phyloP scores from a whole-genome alignment of 2,797 vertebrate genomes.

The Gadopsis bispinosus region DNA sequence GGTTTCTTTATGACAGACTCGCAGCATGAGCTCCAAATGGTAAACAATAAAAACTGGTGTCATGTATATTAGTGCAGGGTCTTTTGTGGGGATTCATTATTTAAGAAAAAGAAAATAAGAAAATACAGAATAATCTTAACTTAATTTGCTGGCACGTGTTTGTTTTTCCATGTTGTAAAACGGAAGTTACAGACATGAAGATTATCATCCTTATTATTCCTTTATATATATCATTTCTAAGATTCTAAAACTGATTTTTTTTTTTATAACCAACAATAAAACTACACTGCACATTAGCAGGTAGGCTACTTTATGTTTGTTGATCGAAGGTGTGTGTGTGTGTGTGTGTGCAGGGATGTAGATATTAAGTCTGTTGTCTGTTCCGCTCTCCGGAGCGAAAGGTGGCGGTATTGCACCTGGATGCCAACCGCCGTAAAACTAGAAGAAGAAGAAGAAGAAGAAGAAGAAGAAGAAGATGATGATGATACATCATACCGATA shows the following conservation, averaged over 20 bases:
- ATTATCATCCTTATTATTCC: neutral
- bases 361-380: too few species aligned
- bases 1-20: neutral
- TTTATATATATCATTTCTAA: neutral
- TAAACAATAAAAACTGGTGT: neutral
- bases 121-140: neutral
- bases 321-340: too few species aligned
- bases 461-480: too few species aligned
- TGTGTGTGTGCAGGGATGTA: too few species aligned
- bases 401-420: too few species aligned
- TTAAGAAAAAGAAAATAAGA: neutral
- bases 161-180: neutral
- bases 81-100: neutral
- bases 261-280: too few species aligned
- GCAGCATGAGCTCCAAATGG: neutral
- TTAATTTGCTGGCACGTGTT: neutral
- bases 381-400: too few species aligned
- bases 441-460: too few species aligned
- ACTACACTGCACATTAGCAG: neutral
- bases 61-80: neutral
- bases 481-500: neutral
- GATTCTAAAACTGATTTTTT: neutral
- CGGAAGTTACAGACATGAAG: neutral
- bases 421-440: too few species aligned
- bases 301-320: rapidly evolving